Conservation (phyloP, 2,113 vertebrate genomes). For the Casuarius casuarius region DNA sequence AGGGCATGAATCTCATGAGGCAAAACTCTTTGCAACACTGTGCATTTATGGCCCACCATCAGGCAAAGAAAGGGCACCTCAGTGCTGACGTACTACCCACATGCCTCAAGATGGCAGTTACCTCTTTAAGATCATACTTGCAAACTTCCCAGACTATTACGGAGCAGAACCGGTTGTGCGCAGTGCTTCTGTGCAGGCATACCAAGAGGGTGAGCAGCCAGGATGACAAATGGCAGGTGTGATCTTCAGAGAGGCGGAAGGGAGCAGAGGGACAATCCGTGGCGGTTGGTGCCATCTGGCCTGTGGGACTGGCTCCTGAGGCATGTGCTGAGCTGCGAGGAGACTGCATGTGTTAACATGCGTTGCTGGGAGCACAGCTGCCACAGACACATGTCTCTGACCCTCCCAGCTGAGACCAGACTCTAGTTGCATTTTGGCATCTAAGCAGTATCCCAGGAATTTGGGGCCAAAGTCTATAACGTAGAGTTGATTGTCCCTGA, state of each 20-base stretch:
- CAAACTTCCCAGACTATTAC: not conserved
- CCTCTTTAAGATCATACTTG: not conserved
- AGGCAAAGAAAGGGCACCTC: not conserved
- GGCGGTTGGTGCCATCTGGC: not conserved
- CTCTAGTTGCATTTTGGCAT: not conserved
- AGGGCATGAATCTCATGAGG: not conserved
- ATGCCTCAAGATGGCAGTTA: not conserved
- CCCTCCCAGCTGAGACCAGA: not conserved
- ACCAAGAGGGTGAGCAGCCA: not conserved
- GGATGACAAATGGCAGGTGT: fast-evolving
- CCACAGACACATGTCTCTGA: fast-evolving
- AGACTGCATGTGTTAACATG: fast-evolving
- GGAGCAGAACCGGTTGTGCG: not conserved
- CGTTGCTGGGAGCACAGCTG: fast-evolving
- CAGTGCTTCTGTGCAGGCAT: fast-evolving
- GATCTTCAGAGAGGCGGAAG: not conserved
- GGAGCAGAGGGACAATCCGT: not conserved
- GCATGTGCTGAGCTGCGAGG: not conserved
- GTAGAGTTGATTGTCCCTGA: not conserved
- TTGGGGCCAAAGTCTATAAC: not conserved
- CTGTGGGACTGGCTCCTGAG: fast-evolving
- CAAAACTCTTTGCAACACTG: not conserved
- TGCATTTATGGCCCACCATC: not conserved
- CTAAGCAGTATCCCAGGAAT: not conserved
- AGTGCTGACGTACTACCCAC: fast-evolving